phyloP scores from a whole-genome alignment of 2,113 vertebrate species.

The Azemiops feae region DNA sequence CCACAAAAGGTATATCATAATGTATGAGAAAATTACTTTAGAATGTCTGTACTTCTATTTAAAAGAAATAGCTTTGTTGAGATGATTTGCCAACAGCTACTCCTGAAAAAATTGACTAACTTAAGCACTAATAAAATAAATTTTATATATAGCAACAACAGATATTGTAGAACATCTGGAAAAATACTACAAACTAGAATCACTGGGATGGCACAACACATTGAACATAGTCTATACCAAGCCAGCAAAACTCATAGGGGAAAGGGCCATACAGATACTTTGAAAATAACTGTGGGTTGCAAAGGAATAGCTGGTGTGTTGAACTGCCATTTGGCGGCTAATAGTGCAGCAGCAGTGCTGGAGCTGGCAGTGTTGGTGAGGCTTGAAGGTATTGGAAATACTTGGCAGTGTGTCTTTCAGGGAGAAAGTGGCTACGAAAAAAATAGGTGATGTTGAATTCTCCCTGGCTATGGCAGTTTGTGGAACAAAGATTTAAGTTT shows the following conservation, averaged over 20 bases:
- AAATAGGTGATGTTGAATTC: not conserved
- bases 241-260: not conserved
- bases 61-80: not conserved
- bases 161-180: not conserved
- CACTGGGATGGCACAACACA: not conserved
- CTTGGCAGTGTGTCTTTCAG: not conserved
- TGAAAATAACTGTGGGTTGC: not conserved
- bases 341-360: not conserved
- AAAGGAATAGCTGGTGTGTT: not conserved
- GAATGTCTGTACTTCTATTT: not conserved
- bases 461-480: not conserved
- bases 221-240: not conserved
- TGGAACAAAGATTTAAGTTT: not conserved
- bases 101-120: not conserved
- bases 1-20: not conserved
- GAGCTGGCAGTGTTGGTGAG: not conserved
- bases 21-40: not conserved
- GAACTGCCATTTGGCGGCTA: not conserved
- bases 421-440: not conserved
- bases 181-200: not conserved
- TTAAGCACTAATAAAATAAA: not conserved
- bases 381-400: not conserved
- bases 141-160: conserved; percentile 2
- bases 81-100: not conserved
- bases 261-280: not conserved